Conservation (phyloP, 2,797 vertebrate genomes). For the Discoglossus pictus region DNA sequence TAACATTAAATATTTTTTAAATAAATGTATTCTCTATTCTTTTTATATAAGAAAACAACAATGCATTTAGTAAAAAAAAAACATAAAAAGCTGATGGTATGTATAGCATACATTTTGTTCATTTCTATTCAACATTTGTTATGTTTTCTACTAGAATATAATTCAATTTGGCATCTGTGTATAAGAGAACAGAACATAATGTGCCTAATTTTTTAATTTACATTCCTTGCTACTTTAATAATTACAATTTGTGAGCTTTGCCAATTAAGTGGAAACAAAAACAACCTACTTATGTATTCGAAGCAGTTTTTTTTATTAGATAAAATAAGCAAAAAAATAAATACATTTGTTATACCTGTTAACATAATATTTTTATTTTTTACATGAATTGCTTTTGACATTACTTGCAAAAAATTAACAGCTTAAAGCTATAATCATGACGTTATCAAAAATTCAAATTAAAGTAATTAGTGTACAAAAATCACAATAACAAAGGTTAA, state of each 20-base stretch:
- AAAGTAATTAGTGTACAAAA: too few species aligned
- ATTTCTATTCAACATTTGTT: conserved; percentile 23
- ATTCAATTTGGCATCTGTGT: conserved; percentile 53
- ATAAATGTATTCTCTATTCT: too few species aligned
- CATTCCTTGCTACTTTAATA: conserved; percentile 45
- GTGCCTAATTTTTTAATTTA: conserved; percentile 53
- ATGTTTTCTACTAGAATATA: conserved; percentile 48
- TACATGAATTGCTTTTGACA: not conserved
- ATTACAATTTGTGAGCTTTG: conserved; percentile 54
- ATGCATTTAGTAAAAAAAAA: too few species aligned
- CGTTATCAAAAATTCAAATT: too few species aligned
- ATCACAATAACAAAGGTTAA: too few species aligned
- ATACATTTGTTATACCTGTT: not conserved
- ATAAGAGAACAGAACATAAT: conserved; percentile 46
- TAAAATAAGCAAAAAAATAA: conserved; percentile 41
- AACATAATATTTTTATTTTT: not conserved
- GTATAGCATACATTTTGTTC: too few species aligned
- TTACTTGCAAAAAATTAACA: too few species aligned
- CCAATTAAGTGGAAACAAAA: conserved; percentile 54
- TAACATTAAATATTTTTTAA: too few species aligned
- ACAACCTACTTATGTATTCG: conserved; percentile 51
- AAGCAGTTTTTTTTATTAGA: conserved; percentile 53
- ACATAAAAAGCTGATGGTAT: too few species aligned
- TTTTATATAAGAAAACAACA: too few species aligned
- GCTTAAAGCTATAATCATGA: too few species aligned